Percentiles rank a stretch among this genome's conserved stretches.
These are phyloP conservation scores for Cremastinae sp. DNA, from an alignment of 2,888 invertebrate genomes.

Conservation along the genomic window DNA sequence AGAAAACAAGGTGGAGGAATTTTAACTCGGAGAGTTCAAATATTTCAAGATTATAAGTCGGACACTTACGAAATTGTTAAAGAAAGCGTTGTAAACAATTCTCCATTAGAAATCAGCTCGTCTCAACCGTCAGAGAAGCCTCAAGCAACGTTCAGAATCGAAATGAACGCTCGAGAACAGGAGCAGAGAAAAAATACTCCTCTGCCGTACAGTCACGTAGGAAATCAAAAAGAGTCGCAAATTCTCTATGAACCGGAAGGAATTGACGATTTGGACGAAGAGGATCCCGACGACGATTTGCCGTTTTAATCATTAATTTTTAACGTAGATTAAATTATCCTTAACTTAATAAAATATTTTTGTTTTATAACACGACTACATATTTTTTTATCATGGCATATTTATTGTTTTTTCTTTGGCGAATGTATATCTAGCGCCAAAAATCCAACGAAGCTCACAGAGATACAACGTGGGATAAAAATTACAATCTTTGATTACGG, in stretches of 20 bases:
- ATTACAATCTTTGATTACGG: neutral
- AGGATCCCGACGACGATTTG: slow-evolving; percentile 93
- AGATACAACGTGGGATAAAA: slow-evolving; percentile 11
- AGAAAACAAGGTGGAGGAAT: slow-evolving; percentile 72
- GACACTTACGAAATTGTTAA: slow-evolving; percentile 67
- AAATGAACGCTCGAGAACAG: slow-evolving; percentile 74
- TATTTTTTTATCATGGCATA: slow-evolving; percentile 67
- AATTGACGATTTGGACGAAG: slow-evolving; percentile 91
- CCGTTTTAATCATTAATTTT: slow-evolving; percentile 82
- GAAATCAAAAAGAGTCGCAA: slow-evolving; percentile 75
- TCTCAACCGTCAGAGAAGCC: slow-evolving; percentile 61
- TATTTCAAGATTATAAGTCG: slow-evolving; percentile 67
- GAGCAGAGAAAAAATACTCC: slow-evolving; percentile 73
- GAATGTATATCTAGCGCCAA: slow-evolving; percentile 47
- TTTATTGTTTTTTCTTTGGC: slow-evolving; percentile 68
- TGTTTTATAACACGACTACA: neutral
- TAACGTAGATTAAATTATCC: slow-evolving; percentile 7
- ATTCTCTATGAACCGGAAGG: slow-evolving; percentile 90
- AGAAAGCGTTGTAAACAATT: slow-evolving; percentile 53
- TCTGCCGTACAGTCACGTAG: slow-evolving; percentile 71
- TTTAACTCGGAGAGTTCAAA: slow-evolving; percentile 65
- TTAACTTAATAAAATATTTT: slow-evolving; percentile 55
- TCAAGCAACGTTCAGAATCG: slow-evolving; percentile 74
- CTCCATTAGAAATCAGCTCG: slow-evolving; percentile 14
- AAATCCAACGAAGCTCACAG: slow-evolving; percentile 31